Conservation (phyloP, 53 echinoderm and acorn worm genomes). For the Temnopleurus reevesii region DNA sequence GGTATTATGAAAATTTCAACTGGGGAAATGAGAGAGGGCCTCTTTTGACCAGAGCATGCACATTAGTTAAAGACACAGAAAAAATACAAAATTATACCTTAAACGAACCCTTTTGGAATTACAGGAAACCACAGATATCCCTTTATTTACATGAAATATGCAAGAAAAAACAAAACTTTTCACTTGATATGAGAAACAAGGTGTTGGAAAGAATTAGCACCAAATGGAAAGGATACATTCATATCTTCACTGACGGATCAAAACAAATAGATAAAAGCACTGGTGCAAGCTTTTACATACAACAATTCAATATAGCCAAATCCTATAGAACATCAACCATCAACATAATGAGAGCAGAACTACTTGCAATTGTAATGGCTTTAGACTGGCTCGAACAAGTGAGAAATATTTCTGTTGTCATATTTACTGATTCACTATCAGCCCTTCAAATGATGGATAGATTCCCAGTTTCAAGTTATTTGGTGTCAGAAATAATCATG, state of each 20-base stretch:
- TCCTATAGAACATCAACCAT: background rate
- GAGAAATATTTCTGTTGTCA: too few species aligned
- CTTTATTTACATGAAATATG: background rate
- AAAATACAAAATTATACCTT: background rate
- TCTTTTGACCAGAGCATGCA: background rate
- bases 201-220: background rate
- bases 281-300: background rate
- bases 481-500: background rate
- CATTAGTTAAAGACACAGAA: background rate
- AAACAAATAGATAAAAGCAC: background rate
- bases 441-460: background rate
- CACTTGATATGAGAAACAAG: background rate
- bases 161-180: background rate
- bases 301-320: background rate
- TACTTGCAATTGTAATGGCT: too few species aligned
- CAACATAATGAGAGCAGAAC: background rate
- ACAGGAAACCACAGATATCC: background rate
- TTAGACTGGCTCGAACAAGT: too few species aligned
- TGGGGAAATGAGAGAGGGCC: background rate
- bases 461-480: too few species aligned
- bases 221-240: background rate
- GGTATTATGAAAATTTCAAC: background rate
- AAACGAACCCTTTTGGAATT: background rate
- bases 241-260: background rate
- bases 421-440: too few species aligned